A percentile compares a stretch with the other conserved stretches of the same genome.
phyloP scores from a whole-genome alignment of 2,113 vertebrate genomes.

The Tragelaphus strepsiceros region DNA sequence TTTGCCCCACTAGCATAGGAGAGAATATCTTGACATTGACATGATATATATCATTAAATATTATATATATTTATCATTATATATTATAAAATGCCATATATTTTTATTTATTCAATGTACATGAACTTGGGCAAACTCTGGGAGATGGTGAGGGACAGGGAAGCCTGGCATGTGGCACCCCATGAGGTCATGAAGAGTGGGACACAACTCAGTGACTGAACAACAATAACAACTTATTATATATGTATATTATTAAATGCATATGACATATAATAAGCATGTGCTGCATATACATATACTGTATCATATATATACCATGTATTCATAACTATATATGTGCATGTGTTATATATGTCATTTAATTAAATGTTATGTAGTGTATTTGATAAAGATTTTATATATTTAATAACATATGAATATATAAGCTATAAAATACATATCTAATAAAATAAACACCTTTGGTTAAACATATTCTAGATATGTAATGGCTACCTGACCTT shows the following conservation, averaged over 20 bases:
- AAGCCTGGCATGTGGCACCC: neutral
- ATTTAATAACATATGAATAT: neutral
- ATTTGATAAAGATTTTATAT: neutral
- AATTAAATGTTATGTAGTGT: neutral
- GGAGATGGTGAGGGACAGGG: neutral
- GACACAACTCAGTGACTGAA: neutral
- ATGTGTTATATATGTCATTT: neutral
- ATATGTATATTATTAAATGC: neutral
- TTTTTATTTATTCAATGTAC: neutral
- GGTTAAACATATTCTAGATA: neutral
- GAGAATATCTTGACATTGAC: neutral
- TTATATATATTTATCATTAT: neutral
- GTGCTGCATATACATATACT: neutral
- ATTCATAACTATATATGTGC: neutral
- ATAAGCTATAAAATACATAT: too few relatives aligned
- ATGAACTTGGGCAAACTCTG: neutral
- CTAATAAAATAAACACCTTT: neutral
- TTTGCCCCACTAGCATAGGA: neutral
- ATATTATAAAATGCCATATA: neutral
- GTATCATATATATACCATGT: neutral
- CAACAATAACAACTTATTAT: neutral
- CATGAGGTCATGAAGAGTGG: neutral
- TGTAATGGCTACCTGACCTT: conserved; percentile 33
- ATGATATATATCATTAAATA: neutral
- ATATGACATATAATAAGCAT: neutral